Evolutionary conservation across 1,140 invertebrate species (phyloP), one percentile per base, ranked within the genome.

Genomic region (Penaeus chinensis): DNA sequence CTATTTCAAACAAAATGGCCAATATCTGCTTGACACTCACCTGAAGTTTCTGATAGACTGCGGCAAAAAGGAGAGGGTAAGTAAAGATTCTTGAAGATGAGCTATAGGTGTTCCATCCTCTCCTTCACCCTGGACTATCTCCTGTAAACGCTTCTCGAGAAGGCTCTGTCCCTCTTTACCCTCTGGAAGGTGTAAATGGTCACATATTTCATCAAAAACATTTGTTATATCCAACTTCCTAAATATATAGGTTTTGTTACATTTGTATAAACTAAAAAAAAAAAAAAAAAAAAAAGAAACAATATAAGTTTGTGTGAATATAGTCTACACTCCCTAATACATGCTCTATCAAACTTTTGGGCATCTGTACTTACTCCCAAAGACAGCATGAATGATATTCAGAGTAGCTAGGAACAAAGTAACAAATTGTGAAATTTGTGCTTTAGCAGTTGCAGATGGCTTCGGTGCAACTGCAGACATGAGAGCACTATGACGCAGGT

Each of bases 11-110:
- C 54, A 54, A 54, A 54, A 54, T 0, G 2, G 16, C 54, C 54
- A 54, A 54, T 54, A 8, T 8, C 54, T 54, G 16, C 16, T 54
- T 69, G 16, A 24, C 4, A 79, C 61, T 74, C 78, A 87, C 86
- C 86, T 87, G 69, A 87, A 87, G 60, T 87, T 62, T 60, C 86
- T 87, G 47, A 82, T 87, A 16, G 80, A 82, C 24, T 87, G 86
- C 7, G 86, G 86, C 19, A 87, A 81, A 20, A 83, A 87, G 20
- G 86, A 87, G 18, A 87, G 54, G 54, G 80, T 87, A n/a, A 87
- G 80, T 42, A 81, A 83, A 8, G 86, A 83, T 54, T 87, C 86
- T 60, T 87, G 86, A 19, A 87, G 71, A n/a, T 82, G 86, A 32
- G 86, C 66, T n/a, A 87, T 77, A 19, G 86, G 80, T 42, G 81